Conservation (phyloP, 2,797 vertebrate species). For the Tangara arthus region DNA sequence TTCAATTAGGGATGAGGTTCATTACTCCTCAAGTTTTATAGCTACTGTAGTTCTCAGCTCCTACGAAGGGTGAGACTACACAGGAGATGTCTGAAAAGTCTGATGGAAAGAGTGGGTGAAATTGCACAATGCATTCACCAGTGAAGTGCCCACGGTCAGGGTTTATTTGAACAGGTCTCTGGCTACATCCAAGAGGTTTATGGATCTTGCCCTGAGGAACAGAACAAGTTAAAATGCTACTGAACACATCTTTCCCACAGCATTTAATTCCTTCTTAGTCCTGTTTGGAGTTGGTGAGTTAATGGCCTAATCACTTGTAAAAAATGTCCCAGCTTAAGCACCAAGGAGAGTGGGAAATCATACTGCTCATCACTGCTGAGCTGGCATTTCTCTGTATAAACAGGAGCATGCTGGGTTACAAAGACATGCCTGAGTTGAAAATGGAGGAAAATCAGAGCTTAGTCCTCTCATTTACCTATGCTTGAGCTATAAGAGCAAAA, state of each 20-base stretch:
- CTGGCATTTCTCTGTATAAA: neutral
- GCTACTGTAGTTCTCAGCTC: neutral
- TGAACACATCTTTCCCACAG: neutral
- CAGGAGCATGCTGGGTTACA: neutral
- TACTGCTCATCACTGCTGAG: conserved; percentile 15
- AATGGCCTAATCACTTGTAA: neutral
- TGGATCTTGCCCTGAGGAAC: neutral
- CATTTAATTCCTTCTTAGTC: conserved; percentile 13
- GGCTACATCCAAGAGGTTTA: neutral
- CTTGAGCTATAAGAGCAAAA: neutral
- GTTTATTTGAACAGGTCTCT: neutral
- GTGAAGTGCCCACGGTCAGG: neutral
- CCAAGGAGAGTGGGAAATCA: neutral
- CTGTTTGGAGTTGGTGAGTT: conserved; percentile 9
- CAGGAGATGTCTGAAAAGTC: neutral
- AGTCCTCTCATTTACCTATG: neutral
- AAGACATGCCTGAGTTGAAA: neutral
- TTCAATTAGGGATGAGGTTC: conserved; percentile 9
- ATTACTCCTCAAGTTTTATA: neutral
- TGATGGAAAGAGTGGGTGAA: neutral
- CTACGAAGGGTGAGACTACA: neutral
- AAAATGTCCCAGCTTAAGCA: conserved; percentile 14
- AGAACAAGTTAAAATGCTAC: neutral
- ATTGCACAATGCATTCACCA: neutral
- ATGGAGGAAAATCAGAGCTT: neutral